A percentile compares a stretch with the other conserved stretches of the same genome.
Evolutionary conservation across 1,140 invertebrate genomes (phyloP).

Genomic region (Leptinotarsa undecemlineata): DNA sequence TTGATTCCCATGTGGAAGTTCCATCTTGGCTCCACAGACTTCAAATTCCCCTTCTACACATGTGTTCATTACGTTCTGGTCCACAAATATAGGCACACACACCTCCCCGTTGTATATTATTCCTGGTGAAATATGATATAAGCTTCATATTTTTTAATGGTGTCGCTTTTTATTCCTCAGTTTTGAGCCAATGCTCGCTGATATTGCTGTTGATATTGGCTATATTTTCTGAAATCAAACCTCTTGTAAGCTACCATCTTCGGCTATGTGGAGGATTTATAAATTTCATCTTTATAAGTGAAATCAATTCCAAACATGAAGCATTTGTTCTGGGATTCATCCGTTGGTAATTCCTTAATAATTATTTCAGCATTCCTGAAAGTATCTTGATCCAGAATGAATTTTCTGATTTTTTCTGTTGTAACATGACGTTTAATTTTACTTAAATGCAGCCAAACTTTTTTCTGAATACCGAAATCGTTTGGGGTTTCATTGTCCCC

Average conservation of each 20-base stretch:
- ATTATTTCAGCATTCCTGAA: too few species aligned
- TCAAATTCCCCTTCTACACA: conserved; percentile 18
- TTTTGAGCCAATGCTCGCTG: conserved; percentile 17
- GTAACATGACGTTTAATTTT: conserved; percentile 9
- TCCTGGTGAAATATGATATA: conserved; percentile 17
- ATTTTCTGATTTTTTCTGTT: not conserved
- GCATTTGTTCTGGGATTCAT: not conserved
- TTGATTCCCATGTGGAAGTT: not conserved
- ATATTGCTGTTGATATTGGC: not conserved
- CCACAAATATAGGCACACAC: conserved; percentile 11
- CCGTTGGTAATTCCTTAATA: not conserved
- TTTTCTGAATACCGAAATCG: not conserved
- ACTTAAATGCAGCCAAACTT: not conserved
- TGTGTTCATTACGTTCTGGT: conserved; percentile 12
- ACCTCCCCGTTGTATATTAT: not conserved
- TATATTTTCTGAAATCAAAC: not conserved
- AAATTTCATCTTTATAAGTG: conserved; percentile 13
- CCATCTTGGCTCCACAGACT: conserved; percentile 8
- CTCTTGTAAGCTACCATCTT: not conserved
- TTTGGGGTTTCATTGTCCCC: conserved; percentile 19
- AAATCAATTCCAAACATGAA: conserved; percentile 2
- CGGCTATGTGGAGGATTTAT: conserved; percentile 10
- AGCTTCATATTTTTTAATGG: conserved; percentile 16
- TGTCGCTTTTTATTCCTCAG: conserved; percentile 7
- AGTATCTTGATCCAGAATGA: too few species aligned